Percentiles rank a stretch among this genome's conserved stretches.
phyloP scores from a whole-genome alignment of 2,888 invertebrate genomes.

The Heteromyza rotundicornis region DNA sequence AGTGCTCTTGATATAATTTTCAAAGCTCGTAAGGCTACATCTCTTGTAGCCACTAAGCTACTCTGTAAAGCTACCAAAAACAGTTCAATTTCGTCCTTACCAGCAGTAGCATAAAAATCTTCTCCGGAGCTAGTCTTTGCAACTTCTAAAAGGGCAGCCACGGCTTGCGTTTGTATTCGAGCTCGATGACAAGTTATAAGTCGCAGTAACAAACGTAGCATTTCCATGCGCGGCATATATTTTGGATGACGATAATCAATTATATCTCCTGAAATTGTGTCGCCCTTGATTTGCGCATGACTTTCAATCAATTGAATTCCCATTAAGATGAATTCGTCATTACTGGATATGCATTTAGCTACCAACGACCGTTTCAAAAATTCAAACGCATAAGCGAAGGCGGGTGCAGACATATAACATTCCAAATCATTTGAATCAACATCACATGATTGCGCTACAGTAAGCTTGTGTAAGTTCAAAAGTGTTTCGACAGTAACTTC shows the following conservation, averaged over 20 bases:
- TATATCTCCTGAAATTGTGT: slow-evolving; percentile 53
- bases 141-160: slow-evolving; percentile 80
- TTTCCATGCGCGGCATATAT: slow-evolving; percentile 80
- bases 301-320: slow-evolving; percentile 72
- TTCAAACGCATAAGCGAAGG: slow-evolving; percentile 84
- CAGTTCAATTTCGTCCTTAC: slow-evolving; percentile 75
- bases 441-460: slow-evolving; percentile 43
- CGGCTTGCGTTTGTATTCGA: slow-evolving; percentile 78
- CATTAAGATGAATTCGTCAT: slow-evolving; percentile 67
- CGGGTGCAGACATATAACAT: slow-evolving; percentile 66
- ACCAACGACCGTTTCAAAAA: slow-evolving; percentile 72
- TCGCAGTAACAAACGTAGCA: slow-evolving; percentile 80
- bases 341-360: slow-evolving; percentile 63
- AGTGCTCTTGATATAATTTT: slow-evolving; percentile 70
- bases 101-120: slow-evolving; percentile 69
- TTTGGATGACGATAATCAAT: slow-evolving; percentile 73
- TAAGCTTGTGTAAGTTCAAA: slow-evolving; percentile 64
- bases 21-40: slow-evolving; percentile 79
- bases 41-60: slow-evolving; percentile 74
- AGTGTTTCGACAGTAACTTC: slow-evolving; percentile 72
- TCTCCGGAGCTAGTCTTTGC: slow-evolving; percentile 77
- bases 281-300: slow-evolving; percentile 73
- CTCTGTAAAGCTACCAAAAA: slow-evolving; percentile 80
- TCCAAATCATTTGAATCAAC: neutral
- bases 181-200: slow-evolving; percentile 75